phyloP scores from a whole-genome alignment of 2,797 vertebrate species.

The Martes flavigula region DNA sequence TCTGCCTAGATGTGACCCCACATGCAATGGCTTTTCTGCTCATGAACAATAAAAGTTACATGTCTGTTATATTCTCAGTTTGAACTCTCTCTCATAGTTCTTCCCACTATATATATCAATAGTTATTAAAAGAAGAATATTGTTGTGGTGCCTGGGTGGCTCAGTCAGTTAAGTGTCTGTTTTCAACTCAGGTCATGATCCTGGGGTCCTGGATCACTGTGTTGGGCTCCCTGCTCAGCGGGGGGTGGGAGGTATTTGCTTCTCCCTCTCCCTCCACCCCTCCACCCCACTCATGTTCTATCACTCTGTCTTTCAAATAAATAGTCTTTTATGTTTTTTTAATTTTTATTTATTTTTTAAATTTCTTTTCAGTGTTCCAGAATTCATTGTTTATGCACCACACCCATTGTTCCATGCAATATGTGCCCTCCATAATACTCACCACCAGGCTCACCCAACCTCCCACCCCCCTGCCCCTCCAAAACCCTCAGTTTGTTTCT shows the following conservation, averaged over 20 bases:
- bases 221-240: neutral
- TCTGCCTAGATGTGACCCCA: conserved; percentile 2
- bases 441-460: too few species aligned
- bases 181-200: neutral
- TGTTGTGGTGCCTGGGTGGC: neutral
- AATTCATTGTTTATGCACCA: too few species aligned
- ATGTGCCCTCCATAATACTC: too few species aligned
- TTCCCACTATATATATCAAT: neutral
- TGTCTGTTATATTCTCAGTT: neutral
- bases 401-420: too few species aligned
- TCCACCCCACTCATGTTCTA: neutral
- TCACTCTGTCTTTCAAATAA: neutral
- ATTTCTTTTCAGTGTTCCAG: too few species aligned
- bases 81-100: neutral
- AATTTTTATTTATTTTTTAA: too few species aligned
- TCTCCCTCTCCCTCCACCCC: neutral
- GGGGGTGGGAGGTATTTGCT: neutral
- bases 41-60: neutral
- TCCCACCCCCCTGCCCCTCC: too few species aligned
- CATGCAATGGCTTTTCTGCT: neutral
- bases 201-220: neutral
- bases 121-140: neutral
- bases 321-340: neutral
- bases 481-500: too few species aligned
- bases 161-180: neutral